Evolutionary conservation across 92 coral and sea anemone genomes (phyloP).

Genomic region (Plumapathes pennacea): DNA sequence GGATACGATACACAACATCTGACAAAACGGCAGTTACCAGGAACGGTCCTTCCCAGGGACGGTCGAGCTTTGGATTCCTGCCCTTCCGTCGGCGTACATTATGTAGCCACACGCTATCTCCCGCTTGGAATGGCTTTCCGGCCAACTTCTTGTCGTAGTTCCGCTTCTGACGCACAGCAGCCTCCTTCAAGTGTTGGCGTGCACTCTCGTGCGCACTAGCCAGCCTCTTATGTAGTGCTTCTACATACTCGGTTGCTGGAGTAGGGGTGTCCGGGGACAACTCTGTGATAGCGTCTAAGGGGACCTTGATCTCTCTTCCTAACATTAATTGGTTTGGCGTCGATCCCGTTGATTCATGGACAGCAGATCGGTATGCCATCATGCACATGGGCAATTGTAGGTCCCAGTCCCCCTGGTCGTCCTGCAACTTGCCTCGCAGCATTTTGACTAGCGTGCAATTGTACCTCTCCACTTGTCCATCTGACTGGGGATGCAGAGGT

Average conservation of each 20-base stretch:
- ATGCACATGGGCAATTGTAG: conserved; percentile 36
- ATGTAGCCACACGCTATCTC: conserved; percentile 60
- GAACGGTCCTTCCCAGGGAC: conserved; percentile 47
- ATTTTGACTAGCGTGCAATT: conserved; percentile 43
- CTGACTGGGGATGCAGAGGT: conserved; percentile 61
- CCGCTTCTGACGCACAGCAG: conserved; percentile 48
- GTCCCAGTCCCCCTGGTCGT: conserved; percentile 18
- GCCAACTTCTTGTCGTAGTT: conserved; percentile 41
- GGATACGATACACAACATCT: conserved; percentile 26
- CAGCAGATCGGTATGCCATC: conserved; percentile 61
- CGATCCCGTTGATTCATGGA: conserved; percentile 41
- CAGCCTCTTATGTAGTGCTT: conserved; percentile 34
- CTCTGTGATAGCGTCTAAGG: conserved; percentile 26
- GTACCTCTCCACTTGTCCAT: conserved; percentile 57
- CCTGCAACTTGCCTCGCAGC: conserved; percentile 25
- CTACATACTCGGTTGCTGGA: conserved; percentile 20
- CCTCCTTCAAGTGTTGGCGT: conserved; percentile 28
- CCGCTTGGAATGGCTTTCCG: conserved; percentile 20
- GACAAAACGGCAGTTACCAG: conserved; percentile 33
- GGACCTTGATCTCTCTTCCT: conserved; percentile 35
- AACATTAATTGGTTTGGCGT: conserved; percentile 37
- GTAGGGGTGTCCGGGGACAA: conserved; percentile 16
- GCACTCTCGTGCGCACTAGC: conserved; percentile 44
- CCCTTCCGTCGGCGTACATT: conserved; percentile 25
- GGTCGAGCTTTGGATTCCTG: conserved; percentile 23